A percentile compares a stretch with the other conserved stretches of the same genome.
These are phyloP conservation scores for Microctonus hyperodae DNA, from an alignment of 2,888 invertebrate genomes.

Conservation along the genomic window DNA sequence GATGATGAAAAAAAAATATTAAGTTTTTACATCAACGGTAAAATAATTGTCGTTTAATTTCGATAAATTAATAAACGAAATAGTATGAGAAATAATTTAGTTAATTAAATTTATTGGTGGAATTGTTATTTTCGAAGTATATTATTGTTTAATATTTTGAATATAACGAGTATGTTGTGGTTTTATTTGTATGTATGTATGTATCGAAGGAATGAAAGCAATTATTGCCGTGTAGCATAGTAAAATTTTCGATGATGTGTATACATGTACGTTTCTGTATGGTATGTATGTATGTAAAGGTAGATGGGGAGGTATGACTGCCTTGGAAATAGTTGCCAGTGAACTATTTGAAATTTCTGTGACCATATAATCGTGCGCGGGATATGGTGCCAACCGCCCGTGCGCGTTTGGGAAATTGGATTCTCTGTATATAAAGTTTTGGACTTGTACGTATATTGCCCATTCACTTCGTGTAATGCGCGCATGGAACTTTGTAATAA, in stretches of 20 bases:
- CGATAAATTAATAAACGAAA: no score
- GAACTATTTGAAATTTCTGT: constrained; percentile 30
- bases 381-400: background rate
- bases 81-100: no score
- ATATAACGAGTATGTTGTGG: background rate
- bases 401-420: constrained; percentile 24
- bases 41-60: background rate
- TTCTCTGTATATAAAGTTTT: constrained; percentile 28
- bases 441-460: constrained; percentile 32
- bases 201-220: background rate
- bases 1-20: background rate
- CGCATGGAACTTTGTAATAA: background rate
- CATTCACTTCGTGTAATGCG: constrained; percentile 26
- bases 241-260: no score
- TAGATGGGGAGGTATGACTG: constrained; percentile 7
- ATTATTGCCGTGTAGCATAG: no score
- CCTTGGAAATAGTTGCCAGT: constrained; percentile 20
- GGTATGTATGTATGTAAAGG: no score
- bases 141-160: background rate
- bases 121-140: background rate
- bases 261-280: no score
- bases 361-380: background rate
- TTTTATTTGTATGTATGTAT: no score
- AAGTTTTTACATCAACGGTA: background rate
- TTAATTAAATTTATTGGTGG: no score